Evolutionary conservation across 2,888 invertebrate genomes (phyloP), one percentile per base, ranked within the genome.

Genomic region (Phlogophora meticulosa): DNA sequence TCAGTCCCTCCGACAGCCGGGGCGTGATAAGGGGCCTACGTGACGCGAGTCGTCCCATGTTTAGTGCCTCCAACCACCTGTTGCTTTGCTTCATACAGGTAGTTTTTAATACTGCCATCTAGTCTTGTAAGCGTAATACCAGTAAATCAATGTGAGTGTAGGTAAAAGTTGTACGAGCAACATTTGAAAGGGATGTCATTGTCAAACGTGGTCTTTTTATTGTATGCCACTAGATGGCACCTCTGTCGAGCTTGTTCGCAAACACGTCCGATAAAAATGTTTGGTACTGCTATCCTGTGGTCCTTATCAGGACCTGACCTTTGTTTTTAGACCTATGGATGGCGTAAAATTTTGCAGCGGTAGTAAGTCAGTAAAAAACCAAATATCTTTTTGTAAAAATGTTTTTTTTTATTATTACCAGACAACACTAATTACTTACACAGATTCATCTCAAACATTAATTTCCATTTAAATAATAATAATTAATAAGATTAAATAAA

Each of bases 391-490:
- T 53, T 10, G n/a, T 46, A 56, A 45, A 64, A 78, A 61, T 36
- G 15, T 32, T 42, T 67, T 81, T 81, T 32, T 42, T 67, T 81
- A 78, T 66, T 80, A 71, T 81, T 65, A 59, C 38, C 45, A 68
- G 58, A 78, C 82, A 66, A 64, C 71, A 81, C 67, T 59, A 43
- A 56, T 40, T 32, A 75, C 74, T 40, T 32, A 75, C 74, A 79
- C 61, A 72, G 38, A 75, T 64, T 70, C 69, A 58, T 64, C 48
- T 51, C 32, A 66, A 79, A 63, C 60, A 80, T 53, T 45, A 46
- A 42, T 43, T 46, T 78, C n/a, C 11, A 59, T 36, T 62, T 55
- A 73, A 48, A 42, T 36, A 48, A 42, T 36, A 45, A 58, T 49
- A 20, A 78, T 46, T 49, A 45, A 55, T 55, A 77, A 52, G 2